These are phyloP conservation scores for Atethmia centrago DNA, from an alignment of 2,888 invertebrate genomes.

Conservation along the genomic window DNA sequence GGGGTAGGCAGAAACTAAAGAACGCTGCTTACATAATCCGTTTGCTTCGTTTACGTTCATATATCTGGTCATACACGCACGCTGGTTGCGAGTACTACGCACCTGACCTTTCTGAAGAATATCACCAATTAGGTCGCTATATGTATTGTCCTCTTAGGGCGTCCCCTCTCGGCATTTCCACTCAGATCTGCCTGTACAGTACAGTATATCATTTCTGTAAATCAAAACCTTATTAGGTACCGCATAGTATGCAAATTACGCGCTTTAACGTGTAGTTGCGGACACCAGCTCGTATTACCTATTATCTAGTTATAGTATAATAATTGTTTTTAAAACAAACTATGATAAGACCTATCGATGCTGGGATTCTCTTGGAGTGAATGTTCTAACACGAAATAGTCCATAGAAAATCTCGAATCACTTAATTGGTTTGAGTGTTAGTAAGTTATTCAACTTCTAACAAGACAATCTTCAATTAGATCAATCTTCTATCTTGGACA, in stretches of 20 bases:
- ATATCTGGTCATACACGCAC: too few relatives aligned
- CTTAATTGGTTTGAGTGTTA: neutral
- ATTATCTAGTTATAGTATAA: neutral
- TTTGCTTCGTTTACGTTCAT: too few relatives aligned
- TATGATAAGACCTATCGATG: neutral
- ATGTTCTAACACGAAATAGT: neutral
- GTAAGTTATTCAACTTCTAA: neutral
- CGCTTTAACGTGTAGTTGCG: too few relatives aligned
- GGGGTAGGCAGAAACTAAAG: too few relatives aligned
- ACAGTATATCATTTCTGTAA: neutral
- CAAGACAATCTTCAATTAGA: too few relatives aligned
- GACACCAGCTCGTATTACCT: neutral
- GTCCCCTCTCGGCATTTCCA: too few relatives aligned
- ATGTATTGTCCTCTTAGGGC: too few relatives aligned
- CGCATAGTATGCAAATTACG: neutral
- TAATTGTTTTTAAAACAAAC: neutral
- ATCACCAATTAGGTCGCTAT: too few relatives aligned
- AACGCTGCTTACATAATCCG: too few relatives aligned
- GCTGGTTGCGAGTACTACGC: too few relatives aligned
- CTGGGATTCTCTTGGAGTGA: neutral
- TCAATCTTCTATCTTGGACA: neutral
- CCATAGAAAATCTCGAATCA: neutral
- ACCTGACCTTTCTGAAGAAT: too few relatives aligned
- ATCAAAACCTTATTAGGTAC: neutral
- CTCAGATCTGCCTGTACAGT: too few relatives aligned